phyloP scores from a whole-genome alignment of 1,140 invertebrate species.

The Drosophila takahashii region DNA sequence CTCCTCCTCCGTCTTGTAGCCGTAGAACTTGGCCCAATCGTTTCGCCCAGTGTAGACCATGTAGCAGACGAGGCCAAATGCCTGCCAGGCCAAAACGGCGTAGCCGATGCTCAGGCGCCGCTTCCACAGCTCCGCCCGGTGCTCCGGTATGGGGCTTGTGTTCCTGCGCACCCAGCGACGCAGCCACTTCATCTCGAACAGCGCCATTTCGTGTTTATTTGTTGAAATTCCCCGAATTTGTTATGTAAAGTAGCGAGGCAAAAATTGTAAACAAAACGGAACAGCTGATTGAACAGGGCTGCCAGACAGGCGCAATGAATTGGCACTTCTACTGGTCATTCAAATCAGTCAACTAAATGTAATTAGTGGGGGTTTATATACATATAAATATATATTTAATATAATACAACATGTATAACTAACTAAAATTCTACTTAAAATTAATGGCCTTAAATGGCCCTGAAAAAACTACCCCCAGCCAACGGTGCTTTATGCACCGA shows the following conservation, averaged over 20 bases:
- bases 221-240: not conserved
- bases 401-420: not conserved
- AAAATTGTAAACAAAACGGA: slow-evolving; percentile 44
- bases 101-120: slow-evolving; percentile 87
- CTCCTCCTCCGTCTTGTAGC: slow-evolving; percentile 87
- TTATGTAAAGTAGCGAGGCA: slow-evolving; percentile 42
- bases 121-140: slow-evolving; percentile 87
- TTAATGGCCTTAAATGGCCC: not conserved
- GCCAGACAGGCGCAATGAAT: not conserved
- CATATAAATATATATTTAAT: too few species aligned
- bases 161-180: slow-evolving; percentile 86
- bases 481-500: slow-evolving; percentile 26
- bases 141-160: slow-evolving; percentile 87
- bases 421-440: not conserved
- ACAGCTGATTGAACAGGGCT: slow-evolving; percentile 17
- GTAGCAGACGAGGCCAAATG: slow-evolving; percentile 87
- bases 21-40: slow-evolving; percentile 88
- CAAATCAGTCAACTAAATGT: not conserved
- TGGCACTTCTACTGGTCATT: not conserved
- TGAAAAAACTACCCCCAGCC: not conserved
- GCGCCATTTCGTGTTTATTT: slow-evolving; percentile 47
- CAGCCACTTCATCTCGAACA: slow-evolving; percentile 85
- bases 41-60: slow-evolving; percentile 86
- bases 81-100: slow-evolving; percentile 87
- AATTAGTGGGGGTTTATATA: too few species aligned